Percentiles rank a stretch among this genome's conserved stretches.
phyloP scores from a whole-genome alignment of 2,888 invertebrate species.

The Erebia epiphron region DNA sequence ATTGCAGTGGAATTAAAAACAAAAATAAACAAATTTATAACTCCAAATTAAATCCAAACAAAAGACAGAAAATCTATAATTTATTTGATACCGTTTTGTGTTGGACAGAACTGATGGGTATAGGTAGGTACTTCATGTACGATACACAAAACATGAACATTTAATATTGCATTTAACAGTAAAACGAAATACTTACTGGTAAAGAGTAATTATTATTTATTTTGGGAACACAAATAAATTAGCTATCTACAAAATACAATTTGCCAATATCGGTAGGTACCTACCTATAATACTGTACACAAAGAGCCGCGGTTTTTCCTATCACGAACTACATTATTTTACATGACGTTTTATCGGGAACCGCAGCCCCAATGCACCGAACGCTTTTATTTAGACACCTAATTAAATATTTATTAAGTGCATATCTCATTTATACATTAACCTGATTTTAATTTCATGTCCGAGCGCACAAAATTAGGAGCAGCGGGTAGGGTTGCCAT shows the following conservation, averaged over 20 bases:
- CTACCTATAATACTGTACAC: conserved; percentile 39
- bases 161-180: not conserved
- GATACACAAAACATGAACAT: not conserved
- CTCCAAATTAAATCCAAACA: too few species aligned
- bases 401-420: conserved; percentile 82
- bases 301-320: conserved; percentile 50
- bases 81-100: too few species aligned
- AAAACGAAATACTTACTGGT: conserved; percentile 1
- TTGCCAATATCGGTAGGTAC: conserved; percentile 31
- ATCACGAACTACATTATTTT: conserved; percentile 57
- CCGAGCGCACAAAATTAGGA: conserved; percentile 79
- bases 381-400: conserved; percentile 80
- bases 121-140: too few species aligned
- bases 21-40: too few species aligned
- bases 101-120: too few species aligned
- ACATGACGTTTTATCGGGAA: conserved; percentile 60
- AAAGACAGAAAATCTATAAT: too few species aligned
- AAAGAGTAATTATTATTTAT: conserved; percentile 19
- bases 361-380: conserved; percentile 61
- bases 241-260: conserved; percentile 36
- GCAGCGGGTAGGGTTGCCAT: conserved; percentile 53
- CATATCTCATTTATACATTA: conserved; percentile 80
- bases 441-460: conserved; percentile 82
- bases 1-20: too few species aligned
- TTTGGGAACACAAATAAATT: conserved; percentile 33